phyloP scores from a whole-genome alignment of 1,140 invertebrate species.

The Ctenoplectra terminalis region DNA sequence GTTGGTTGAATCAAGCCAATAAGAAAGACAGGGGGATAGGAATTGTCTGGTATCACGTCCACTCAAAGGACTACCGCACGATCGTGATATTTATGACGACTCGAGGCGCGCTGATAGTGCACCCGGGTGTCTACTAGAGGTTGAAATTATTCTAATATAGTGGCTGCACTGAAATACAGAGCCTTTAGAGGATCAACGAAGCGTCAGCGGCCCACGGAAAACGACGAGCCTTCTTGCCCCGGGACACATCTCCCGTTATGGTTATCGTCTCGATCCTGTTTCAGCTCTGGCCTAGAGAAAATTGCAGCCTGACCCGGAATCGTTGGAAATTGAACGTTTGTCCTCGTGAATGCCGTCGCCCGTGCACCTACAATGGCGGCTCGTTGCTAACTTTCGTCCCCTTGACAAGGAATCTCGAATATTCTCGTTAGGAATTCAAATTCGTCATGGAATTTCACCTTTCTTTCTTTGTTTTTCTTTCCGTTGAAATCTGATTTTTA shows the following conservation, averaged over 20 bases:
- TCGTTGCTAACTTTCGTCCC: background rate
- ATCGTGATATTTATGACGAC: background rate
- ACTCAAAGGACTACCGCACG: too few relatives aligned
- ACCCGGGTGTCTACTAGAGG: background rate
- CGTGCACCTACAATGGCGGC: background rate
- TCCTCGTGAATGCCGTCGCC: background rate
- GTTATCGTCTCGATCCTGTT: conserved; percentile 9
- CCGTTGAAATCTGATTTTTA: background rate
- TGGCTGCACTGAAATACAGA: background rate
- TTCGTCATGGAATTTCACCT: background rate
- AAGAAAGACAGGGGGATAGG: too few relatives aligned
- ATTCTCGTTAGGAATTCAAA: background rate
- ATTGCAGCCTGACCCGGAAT: background rate
- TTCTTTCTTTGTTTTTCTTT: background rate
- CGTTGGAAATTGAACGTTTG: conserved; percentile 32
- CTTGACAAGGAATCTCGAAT: too few relatives aligned
- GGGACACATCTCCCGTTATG: background rate
- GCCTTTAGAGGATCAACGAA: conserved; percentile 40
- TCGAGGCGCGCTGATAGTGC: background rate
- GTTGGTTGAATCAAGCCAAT: too few relatives aligned
- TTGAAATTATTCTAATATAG: conserved; percentile 23
- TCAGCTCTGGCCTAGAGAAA: conserved; percentile 4
- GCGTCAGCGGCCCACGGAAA: conserved; percentile 16
- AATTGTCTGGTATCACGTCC: too few relatives aligned
- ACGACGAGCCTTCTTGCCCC: background rate